Base-by-base conservation (phyloP, 2,888 invertebrate species). In the Cecidostiba fungosa region DNA sequence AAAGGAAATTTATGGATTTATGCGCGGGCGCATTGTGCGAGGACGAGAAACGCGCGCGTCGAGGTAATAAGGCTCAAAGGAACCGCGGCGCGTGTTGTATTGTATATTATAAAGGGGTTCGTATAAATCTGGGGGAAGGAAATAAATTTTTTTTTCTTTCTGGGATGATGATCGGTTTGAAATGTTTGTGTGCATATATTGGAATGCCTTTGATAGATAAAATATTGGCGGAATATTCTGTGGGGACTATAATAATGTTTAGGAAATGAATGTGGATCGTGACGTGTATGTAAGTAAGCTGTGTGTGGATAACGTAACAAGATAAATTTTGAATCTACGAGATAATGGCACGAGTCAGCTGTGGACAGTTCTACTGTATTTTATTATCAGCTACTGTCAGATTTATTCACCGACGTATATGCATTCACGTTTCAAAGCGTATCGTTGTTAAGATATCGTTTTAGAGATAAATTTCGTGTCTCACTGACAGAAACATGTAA, bases 1-100 rank as follows among this genome's bases (percentile, higher is more conserved):
- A 82, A 79, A 79, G 47, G 47, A 89, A 88, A 89, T 89, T 87
- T 47, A 84, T 76, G 78, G 74, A 86, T 82, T 83, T 87, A 77
- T 72, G 36, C 62, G 74, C 69, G 77, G 70, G 54, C 43, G 16
- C 32, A 54, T 47, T 19, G 66, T 23, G 36, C 19, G 29, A n/a
- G n/a, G n/a, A 1, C n/a, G 66, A 1, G 0, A 19, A 19, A 14
- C 29, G n/a, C 8, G 43, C 19, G 29, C 26, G 36, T 50, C 36
- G 14, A 10, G 16, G 43, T 74, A 74, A 74, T 29, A 26, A 16
- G 50, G 8, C 12, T 74, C 74, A 74, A 74, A 74, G 47, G 29
- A 47, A 14, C 50, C 50, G 70, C 36, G 26, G 23, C 10, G 29
- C 8, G 16, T 29, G 47, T 29, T 19, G 43, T 3, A 47, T 32